These are phyloP conservation scores for Perca flavescens DNA, from an alignment of 2,113 vertebrate species.

Conservation along the genomic window DNA sequence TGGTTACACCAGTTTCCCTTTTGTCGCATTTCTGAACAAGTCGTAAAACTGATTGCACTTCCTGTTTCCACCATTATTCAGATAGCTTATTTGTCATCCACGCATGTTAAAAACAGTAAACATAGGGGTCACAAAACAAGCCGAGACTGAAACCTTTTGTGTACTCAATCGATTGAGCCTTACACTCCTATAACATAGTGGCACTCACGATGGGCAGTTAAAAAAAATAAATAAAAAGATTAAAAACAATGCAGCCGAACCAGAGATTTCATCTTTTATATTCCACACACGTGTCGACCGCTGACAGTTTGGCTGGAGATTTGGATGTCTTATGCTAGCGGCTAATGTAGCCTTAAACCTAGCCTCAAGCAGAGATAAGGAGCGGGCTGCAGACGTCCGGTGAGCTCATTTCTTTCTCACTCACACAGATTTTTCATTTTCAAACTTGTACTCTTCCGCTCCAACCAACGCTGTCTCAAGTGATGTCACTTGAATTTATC, in stretches of 20 bases:
- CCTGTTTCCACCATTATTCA: no score
- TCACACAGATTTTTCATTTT: neutral
- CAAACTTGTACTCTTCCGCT: neutral
- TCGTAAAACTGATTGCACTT: neutral
- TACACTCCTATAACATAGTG: no score
- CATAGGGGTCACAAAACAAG: no score
- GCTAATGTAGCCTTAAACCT: neutral
- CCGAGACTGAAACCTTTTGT: no score
- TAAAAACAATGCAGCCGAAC: neutral
- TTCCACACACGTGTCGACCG: neutral
- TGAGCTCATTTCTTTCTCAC: neutral
- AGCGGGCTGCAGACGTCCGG: neutral
- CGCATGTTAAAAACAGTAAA: no score
- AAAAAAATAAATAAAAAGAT: neutral
- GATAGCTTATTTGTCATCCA: no score
- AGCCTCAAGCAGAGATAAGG: neutral
- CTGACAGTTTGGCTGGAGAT: neutral
- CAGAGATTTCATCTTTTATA: neutral
- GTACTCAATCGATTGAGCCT: no score
- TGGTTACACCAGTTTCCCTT: neutral
- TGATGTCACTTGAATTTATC: neutral
- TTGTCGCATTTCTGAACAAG: neutral
- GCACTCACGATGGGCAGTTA: neutral
- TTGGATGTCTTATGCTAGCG: neutral
- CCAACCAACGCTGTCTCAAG: neutral